Evolutionary conservation across 2,888 invertebrate species (phyloP).

Genomic region (Netelia inedita): DNA sequence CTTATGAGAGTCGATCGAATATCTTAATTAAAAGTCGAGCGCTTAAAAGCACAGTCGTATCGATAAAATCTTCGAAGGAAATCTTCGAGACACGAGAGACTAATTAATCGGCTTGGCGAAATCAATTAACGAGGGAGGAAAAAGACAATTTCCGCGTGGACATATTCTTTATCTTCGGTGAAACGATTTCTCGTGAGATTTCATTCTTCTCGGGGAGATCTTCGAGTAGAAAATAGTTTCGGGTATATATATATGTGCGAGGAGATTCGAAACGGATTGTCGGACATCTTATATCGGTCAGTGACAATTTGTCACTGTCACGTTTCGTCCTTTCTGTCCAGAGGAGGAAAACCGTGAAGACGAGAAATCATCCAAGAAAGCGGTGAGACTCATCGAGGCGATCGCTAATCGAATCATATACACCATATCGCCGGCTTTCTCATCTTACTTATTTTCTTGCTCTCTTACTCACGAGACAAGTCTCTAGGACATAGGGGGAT

Average conservation of each 20-base stretch:
- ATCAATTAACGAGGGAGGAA: not conserved
- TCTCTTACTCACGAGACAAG: slow-evolving; percentile 3
- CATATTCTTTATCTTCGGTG: slow-evolving; percentile 7
- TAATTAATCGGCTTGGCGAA: not conserved
- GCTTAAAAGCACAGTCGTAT: too few relatives aligned
- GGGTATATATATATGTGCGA: not conserved
- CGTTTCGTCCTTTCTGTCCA: slow-evolving; percentile 39
- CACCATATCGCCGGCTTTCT: slow-evolving; percentile 61
- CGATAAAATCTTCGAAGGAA: too few relatives aligned
- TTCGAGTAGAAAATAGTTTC: not conserved
- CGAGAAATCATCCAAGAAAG: slow-evolving; percentile 42
- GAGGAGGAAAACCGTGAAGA: slow-evolving; percentile 27
- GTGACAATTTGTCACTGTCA: slow-evolving; percentile 42
- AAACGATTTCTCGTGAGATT: slow-evolving; percentile 5
- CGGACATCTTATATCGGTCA: not conserved
- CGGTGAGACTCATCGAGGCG: slow-evolving; percentile 53
- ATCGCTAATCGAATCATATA: slow-evolving; percentile 64
- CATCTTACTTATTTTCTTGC: not conserved
- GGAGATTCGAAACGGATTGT: not conserved
- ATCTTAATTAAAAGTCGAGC: too few relatives aligned
- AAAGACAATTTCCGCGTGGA: not conserved
- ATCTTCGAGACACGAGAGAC: too few relatives aligned
- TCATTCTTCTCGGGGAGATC: not conserved
- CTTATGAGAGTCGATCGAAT: too few relatives aligned
- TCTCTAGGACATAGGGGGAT: slow-evolving; percentile 48